phyloP scores from a whole-genome alignment of 2,113 vertebrate species.

The Lethenteron camtschaticum region DNA sequence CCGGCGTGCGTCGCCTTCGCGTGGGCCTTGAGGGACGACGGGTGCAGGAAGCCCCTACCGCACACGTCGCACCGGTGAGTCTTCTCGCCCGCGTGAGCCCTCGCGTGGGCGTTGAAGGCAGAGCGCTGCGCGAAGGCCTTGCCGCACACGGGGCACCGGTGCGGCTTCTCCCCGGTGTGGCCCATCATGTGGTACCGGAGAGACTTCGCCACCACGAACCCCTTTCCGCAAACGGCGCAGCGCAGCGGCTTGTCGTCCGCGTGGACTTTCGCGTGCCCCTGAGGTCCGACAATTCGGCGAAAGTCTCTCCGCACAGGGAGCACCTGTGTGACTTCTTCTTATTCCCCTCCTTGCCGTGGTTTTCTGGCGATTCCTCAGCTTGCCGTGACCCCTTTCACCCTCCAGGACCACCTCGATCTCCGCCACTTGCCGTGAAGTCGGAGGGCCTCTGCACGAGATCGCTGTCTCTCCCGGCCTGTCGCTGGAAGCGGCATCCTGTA shows the following conservation, averaged over 20 bases:
- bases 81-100: constrained; percentile 27
- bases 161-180: constrained; percentile 34
- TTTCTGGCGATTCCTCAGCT: too few species aligned
- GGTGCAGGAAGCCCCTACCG: constrained; percentile 6
- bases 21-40: too few species aligned
- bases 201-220: neutral
- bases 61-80: constrained; percentile 26
- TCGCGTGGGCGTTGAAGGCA: constrained; percentile 37
- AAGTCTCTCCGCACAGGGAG: neutral
- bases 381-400: too few species aligned
- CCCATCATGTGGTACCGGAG: neutral
- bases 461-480: too few species aligned
- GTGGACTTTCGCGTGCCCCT: neutral
- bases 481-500: too few species aligned
- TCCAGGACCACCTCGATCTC: too few species aligned
- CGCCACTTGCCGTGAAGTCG: too few species aligned
- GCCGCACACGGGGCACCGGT: constrained; percentile 36
- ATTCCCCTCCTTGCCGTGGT: too few species aligned
- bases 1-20: constrained; percentile 3
- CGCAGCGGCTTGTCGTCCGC: neutral
- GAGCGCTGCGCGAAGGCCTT: constrained; percentile 39
- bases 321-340: neutral
- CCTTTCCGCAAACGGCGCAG: neutral
- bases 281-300: neutral
- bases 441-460: too few species aligned